Evolutionary conservation across 2,113 vertebrate genomes (phyloP).

Genomic region (Ibidorhyncha struthersii): DNA sequence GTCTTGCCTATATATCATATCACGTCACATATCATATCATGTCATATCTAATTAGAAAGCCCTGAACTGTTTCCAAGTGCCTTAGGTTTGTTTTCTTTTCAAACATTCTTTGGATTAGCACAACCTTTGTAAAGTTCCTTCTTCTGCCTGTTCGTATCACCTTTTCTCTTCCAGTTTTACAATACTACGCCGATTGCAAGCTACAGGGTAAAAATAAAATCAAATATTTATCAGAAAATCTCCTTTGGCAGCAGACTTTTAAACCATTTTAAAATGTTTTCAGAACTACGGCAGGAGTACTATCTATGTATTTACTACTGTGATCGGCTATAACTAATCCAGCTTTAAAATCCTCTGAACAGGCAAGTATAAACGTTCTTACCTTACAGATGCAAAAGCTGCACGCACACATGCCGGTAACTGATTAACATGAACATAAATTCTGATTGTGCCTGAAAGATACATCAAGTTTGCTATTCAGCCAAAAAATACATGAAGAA

Average conservation of each 20-base stretch:
- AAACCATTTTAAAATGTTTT: background rate
- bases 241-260: background rate
- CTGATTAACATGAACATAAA: background rate
- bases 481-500: background rate
- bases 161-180: background rate
- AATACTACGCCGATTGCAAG: background rate
- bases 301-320: background rate
- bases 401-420: background rate
- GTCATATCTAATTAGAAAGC: background rate
- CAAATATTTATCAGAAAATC: background rate
- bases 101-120: background rate
- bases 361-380: background rate
- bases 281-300: background rate
- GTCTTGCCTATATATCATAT: background rate
- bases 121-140: background rate
- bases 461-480: background rate
- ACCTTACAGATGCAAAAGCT: background rate
- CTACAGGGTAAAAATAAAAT: background rate
- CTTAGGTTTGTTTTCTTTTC: background rate
- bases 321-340: background rate
- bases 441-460: background rate
- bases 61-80: conserved; percentile 11
- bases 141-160: background rate
- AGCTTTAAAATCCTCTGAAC: background rate
- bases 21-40: background rate